Base-by-base conservation (phyloP, 2,888 invertebrate genomes). In the Xestia ashworthii region DNA sequence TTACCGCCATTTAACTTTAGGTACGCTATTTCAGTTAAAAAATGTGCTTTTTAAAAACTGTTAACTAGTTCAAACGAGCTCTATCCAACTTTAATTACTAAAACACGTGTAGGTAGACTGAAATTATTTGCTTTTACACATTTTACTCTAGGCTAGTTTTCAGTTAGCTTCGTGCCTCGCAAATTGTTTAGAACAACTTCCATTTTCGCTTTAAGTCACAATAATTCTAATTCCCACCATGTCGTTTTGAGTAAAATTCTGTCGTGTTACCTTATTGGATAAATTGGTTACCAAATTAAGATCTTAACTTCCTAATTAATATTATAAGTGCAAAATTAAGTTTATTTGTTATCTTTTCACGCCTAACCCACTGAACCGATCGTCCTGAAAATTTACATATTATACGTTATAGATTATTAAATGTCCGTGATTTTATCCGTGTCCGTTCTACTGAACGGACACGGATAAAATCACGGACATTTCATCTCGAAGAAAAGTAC, bases 41-140 rank as follows among this genome's bases (percentile, higher is more conserved):
- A 85, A 32, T 74, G 74, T 71, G 76, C 53, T 68, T 75, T 82
- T 82, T 46, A 22, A 65, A 85, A 82, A 75, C 76, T 75, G 85
- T 69, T 75, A 81, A 75, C 86, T 69, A 71, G 86, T 85, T 60
- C 9, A 74, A 82, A 74, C 53, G 64, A 73, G 50, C 50, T 32
- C 32, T 74, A 68, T 76, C 60, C 38, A 74, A 82, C 70, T 74
- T 77, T 68, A 86, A 86, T 86, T 71, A 86, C 55, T 53, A 55
- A 85, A 77, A 82, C 78, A 83, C 83, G 82, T 82, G 60, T 69
- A 76, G 19, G 19, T 44, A 14, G n/a, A 65, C 11, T 16, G 12
- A 77, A 82, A 73, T 68, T 65, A n/a, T 68, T 82, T 71, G 69
- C 25, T 68, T 75, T 85, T 67, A 55, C 60, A 84, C 14, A 71